Conservation (phyloP, 1,140 invertebrate genomes). For the Apis laboriosa region DNA sequence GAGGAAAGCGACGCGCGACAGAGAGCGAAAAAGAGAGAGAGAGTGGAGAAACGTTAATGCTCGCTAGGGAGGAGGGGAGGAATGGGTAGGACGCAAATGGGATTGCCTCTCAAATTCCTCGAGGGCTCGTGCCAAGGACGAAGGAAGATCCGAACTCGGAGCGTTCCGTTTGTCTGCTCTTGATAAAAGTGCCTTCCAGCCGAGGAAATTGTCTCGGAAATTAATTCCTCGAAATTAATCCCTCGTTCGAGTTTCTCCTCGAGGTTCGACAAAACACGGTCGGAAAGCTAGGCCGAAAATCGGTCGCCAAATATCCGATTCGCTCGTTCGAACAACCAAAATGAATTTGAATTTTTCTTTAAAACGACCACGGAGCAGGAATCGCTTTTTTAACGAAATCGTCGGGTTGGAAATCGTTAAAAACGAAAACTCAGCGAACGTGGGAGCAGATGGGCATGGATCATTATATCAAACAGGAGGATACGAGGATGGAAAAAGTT, state of each 20-base stretch:
- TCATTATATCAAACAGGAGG: constrained; percentile 36
- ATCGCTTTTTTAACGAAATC: no score
- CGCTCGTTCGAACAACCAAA: no score
- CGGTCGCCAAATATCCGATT: no score
- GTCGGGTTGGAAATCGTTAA: no score
- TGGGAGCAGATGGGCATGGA: neutral
- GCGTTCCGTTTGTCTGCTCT: constrained; percentile 52
- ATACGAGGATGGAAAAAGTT: constrained; percentile 17
- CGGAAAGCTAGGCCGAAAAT: neutral
- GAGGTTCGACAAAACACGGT: neutral
- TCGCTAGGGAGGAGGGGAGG: neutral
- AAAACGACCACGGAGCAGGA: no score
- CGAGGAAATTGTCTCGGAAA: constrained; percentile 44
- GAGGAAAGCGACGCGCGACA: neutral
- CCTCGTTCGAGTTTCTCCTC: constrained; percentile 11
- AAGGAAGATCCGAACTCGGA: constrained; percentile 50
- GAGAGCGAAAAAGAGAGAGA: neutral
- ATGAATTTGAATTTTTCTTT: no score
- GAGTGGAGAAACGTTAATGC: constrained; percentile 32
- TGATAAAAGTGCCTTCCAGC: constrained; percentile 15
- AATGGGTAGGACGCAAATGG: constrained; percentile 66
- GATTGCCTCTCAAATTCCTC: constrained; percentile 73
- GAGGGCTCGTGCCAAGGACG: constrained; percentile 61
- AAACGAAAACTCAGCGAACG: no score
- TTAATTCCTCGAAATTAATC: constrained; percentile 43